Conservation (phyloP, 2,888 invertebrate genomes). For the Lepidochitona cinerea region DNA sequence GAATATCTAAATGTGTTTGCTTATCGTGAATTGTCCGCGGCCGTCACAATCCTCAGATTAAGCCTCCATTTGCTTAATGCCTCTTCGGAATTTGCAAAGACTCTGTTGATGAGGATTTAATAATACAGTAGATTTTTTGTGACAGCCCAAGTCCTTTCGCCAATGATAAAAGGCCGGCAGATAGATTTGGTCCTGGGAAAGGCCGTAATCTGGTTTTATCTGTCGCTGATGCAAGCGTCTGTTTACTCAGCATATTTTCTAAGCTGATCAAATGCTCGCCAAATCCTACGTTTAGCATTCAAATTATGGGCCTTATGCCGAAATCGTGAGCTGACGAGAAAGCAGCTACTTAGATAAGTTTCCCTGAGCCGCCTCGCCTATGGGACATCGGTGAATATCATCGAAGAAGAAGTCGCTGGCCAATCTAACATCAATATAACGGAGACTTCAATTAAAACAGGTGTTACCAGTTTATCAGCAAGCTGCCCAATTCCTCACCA, state of each 20-base stretch:
- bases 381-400: too few relatives aligned
- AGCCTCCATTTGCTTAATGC: slow-evolving; percentile 38
- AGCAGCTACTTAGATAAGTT: slow-evolving; percentile 3
- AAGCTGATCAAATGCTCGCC: slow-evolving; percentile 16
- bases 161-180: slow-evolving; percentile 1
- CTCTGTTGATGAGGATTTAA: slow-evolving; percentile 3
- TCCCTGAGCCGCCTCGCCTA: too few relatives aligned
- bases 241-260: slow-evolving; percentile 16
- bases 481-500: too few relatives aligned
- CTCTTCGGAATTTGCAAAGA: neutral
- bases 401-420: too few relatives aligned
- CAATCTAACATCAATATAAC: too few relatives aligned
- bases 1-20: slow-evolving; percentile 41
- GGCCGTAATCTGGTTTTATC: slow-evolving; percentile 3
- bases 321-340: slow-evolving; percentile 1
- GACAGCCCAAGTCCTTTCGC: neutral
- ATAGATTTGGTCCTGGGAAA: neutral
- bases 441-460: too few relatives aligned
- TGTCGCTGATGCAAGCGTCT: neutral
- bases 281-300: slow-evolving; percentile 40
- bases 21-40: slow-evolving; percentile 31
- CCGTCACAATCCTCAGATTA: slow-evolving; percentile 17
- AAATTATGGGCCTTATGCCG: slow-evolving; percentile 24
- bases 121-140: neutral
- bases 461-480: too few relatives aligned